These are phyloP conservation scores for Andinoacara biseriatus DNA, from an alignment of 2,113 vertebrate genomes.

Conservation along the genomic window DNA sequence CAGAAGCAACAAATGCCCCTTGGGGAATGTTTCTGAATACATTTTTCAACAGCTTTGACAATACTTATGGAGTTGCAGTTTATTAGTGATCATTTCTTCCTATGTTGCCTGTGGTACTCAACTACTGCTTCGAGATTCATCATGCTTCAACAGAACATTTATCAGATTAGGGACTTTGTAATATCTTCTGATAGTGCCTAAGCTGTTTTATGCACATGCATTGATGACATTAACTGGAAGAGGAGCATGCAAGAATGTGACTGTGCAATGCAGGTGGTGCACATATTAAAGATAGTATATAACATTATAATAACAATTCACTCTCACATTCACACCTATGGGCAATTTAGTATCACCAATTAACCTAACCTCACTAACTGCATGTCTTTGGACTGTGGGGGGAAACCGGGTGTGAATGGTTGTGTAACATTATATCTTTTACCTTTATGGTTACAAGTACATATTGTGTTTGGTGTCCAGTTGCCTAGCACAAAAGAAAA, in stretches of 20 bases:
- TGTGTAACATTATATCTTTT: too few relatives aligned
- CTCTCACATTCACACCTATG: too few relatives aligned
- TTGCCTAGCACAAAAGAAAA: background rate
- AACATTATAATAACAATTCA: too few relatives aligned
- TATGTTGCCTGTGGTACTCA: background rate
- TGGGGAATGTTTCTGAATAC: conserved; percentile 1
- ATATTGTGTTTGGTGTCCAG: background rate
- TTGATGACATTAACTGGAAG: background rate
- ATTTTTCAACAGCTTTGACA: background rate
- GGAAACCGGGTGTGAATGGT: too few relatives aligned
- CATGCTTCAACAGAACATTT: background rate
- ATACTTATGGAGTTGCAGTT: conserved; percentile 1
- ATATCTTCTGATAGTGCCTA: background rate
- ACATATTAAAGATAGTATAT: too few relatives aligned
- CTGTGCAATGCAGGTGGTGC: background rate
- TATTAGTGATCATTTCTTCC: background rate
- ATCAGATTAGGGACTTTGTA: background rate
- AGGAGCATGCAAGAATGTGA: background rate
- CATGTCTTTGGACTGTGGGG: too few relatives aligned
- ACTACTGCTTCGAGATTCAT: background rate
- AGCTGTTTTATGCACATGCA: background rate
- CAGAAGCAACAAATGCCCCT: background rate
- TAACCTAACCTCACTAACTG: too few relatives aligned
- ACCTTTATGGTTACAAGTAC: background rate
- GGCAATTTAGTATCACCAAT: too few relatives aligned